Conservation (phyloP, 2,797 vertebrate genomes). For the Cyclura pinguis region DNA sequence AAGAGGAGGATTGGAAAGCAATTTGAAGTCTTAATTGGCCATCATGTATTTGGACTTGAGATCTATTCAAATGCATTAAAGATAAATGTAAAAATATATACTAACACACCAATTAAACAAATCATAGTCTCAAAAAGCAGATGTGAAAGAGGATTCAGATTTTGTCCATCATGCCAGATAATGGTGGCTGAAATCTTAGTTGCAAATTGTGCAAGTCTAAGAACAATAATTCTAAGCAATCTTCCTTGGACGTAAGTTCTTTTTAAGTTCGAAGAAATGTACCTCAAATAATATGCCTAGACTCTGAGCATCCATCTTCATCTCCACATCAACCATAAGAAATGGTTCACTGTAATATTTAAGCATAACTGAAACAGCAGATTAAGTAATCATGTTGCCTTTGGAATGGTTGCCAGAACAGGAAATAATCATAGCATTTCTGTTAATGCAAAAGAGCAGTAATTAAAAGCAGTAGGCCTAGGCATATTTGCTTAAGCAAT, state of each 20-base stretch:
- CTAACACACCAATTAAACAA: not conserved
- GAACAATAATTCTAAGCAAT: not conserved
- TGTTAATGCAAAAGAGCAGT: constrained; percentile 47
- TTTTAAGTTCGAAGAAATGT: not conserved
- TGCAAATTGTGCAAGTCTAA: not conserved
- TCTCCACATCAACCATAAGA: constrained; percentile 21
- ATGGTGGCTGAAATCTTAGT: not conserved
- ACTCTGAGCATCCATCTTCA: not conserved
- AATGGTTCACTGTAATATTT: constrained; percentile 17
- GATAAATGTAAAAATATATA: not conserved
- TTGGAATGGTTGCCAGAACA: constrained; percentile 28
- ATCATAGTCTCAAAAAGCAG: not conserved
- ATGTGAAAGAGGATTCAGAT: constrained; percentile 4
- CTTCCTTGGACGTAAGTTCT: not conserved
- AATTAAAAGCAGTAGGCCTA: constrained; percentile 40
- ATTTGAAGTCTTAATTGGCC: not conserved
- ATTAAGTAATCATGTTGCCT: constrained; percentile 1
- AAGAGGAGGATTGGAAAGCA: not conserved
- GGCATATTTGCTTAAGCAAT: constrained; percentile 27
- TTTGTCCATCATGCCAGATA: not conserved
- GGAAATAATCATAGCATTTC: constrained; percentile 35
- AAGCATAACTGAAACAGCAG: constrained; percentile 24
- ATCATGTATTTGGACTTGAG: not conserved
- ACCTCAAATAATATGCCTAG: not conserved
- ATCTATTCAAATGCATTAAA: not conserved